These are phyloP conservation scores for Atta cephalotes DNA, from an alignment of 1,140 invertebrate species.

Conservation along the genomic window DNA sequence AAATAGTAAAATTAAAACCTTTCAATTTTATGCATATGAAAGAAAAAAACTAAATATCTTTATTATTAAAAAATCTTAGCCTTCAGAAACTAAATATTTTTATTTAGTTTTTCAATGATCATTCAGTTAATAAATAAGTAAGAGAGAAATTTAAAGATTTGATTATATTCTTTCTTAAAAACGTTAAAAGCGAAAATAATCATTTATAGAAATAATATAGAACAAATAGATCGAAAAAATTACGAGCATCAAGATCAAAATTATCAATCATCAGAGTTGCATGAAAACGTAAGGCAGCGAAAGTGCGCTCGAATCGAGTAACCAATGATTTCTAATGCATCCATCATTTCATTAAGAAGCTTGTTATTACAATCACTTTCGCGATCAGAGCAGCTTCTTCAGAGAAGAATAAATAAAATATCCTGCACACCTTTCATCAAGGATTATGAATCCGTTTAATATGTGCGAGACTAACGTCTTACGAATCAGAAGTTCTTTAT, in stretches of 20 bases:
- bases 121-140: background rate
- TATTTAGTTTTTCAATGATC: background rate
- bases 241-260: constrained; percentile 1
- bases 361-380: background rate
- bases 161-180: background rate
- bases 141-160: constrained; percentile 2
- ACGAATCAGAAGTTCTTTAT: constrained; percentile 66
- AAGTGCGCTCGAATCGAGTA: constrained; percentile 5
- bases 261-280: constrained; percentile 21
- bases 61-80: background rate
- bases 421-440: background rate
- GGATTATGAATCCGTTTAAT: background rate
- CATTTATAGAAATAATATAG: constrained; percentile 4
- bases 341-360: constrained; percentile 12
- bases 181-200: constrained; percentile 22
- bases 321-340: constrained; percentile 31
- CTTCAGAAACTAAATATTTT: background rate
- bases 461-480: constrained; percentile 39
- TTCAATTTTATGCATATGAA: background rate
- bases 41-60: background rate
- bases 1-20: background rate
- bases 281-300: constrained; percentile 23
- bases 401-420: constrained; percentile 58
- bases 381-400: constrained; percentile 19
- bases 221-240: background rate